These are phyloP conservation scores for Drosophila macrospina DNA, from an alignment of 2,888 invertebrate genomes.

Conservation along the genomic window DNA sequence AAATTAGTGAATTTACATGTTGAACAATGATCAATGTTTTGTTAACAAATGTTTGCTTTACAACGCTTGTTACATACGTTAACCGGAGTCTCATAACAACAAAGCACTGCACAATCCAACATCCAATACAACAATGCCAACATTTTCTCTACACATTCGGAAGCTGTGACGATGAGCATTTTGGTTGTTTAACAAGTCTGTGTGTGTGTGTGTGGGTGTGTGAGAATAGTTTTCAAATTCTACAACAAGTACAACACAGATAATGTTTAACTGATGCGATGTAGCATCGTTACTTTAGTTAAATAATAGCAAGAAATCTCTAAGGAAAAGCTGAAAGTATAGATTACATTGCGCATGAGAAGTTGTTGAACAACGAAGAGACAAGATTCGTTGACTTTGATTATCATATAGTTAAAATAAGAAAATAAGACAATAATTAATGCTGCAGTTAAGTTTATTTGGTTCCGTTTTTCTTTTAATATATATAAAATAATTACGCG, in stretches of 20 bases:
- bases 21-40: conserved; percentile 83
- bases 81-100: conserved; percentile 54
- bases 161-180: conserved; percentile 47
- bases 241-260: not conserved
- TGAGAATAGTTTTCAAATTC: not conserved
- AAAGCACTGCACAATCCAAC: conserved; percentile 35
- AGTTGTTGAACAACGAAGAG: too few species aligned
- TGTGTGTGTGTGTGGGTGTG: conserved; percentile 9
- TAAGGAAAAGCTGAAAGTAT: not conserved
- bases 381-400: too few species aligned
- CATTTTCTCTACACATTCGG: conserved; percentile 32
- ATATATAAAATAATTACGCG: too few species aligned
- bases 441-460: too few species aligned
- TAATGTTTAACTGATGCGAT: not conserved
- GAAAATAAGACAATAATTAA: too few species aligned
- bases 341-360: too few species aligned
- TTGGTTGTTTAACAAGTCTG: conserved; percentile 10
- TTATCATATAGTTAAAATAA: too few species aligned
- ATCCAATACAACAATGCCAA: conserved; percentile 45
- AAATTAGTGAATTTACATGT: conserved; percentile 82
- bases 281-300: not conserved
- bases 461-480: too few species aligned
- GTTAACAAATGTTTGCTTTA: conserved; percentile 78
- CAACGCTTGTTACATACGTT: conserved; percentile 66
- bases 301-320: too few species aligned